Evolutionary conservation across 2,888 invertebrate species (phyloP), one percentile per base, ranked within the genome.

Genomic region (Glaucopsyche alexis): DNA sequence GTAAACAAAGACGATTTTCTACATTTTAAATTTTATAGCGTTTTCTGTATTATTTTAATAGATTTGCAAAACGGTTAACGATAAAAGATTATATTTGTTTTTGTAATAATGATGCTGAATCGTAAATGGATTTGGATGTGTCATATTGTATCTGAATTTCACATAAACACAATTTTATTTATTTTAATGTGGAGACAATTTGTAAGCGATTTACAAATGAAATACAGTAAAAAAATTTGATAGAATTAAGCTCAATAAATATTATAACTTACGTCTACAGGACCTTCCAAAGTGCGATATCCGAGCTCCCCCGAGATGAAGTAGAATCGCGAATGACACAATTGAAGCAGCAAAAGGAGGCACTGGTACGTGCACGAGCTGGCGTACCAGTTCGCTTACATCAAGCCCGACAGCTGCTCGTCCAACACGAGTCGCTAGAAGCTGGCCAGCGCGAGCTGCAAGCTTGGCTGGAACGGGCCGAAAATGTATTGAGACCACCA

Each of bases 341-440:
- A 2, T 90, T 99, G 66, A 98, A 98, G 82, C 96, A 96, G 81
- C 97, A 98, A 84, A 98, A 98, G 85, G 98, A 98, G 83, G 95
- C 96, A 0, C 89, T 98, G 13, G 97, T 98, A 0, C 94, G 95
- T 79, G 96, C 98, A 6, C 94, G 98, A 6, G 97, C 98, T 0
- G 94, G 96, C 76, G 96, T 98, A 73, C 97, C 98, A 0, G 95
- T 96, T 74, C 96, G 97, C 80, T 90, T 98, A 76, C 97, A 98
- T 81, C 93, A 97, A 52, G 96, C 96, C 86, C 95, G 97, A 79
- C 97, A 98, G 82, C 88, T 98, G 29, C 85, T 97, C 16, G 96
- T 97, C 0, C 98, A 98, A 84, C 97, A 98, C 82, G 97, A 98
- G 88, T 97, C 98, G 0, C 86, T 99, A 74, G 98, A 98, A 89